Percentiles rank a stretch among this genome's conserved stretches.
phyloP scores from a whole-genome alignment of 2,113 vertebrate genomes.

The Eulemur rufifrons region DNA sequence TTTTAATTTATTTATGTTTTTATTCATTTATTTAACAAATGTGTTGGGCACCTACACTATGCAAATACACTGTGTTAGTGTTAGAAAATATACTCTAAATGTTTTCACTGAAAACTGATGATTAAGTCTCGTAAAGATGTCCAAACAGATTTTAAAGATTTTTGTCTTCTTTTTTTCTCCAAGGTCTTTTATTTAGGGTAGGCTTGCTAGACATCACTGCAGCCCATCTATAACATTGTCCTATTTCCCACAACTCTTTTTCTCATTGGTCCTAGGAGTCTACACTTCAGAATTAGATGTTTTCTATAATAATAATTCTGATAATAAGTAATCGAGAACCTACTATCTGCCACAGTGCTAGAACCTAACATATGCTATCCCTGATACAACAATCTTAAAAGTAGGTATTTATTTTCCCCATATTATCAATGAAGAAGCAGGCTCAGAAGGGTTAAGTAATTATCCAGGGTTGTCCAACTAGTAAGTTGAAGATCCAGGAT shows the following conservation, averaged over 20 bases:
- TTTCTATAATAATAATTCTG: not conserved
- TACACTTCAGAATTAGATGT: constrained; percentile 11
- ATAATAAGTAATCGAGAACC: constrained; percentile 10
- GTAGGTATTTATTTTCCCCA: not conserved
- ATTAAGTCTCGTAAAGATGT: constrained; percentile 1
- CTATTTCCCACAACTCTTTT: not conserved
- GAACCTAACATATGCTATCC: not conserved
- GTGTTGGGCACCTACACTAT: not conserved
- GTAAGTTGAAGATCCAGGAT: not conserved
- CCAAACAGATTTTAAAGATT: not conserved
- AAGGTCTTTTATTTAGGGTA: not conserved
- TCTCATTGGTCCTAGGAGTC: not conserved
- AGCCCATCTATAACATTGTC: not conserved
- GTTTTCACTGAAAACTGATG: not conserved
- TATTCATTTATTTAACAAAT: constrained; percentile 26
- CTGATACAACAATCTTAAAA: not conserved
- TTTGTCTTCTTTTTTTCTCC: not conserved
- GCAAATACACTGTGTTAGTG: not conserved
- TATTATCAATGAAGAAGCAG: constrained; percentile 40
- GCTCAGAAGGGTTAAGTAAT: not conserved
- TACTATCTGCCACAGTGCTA: not conserved
- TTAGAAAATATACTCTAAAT: not conserved
- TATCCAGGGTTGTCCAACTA: not conserved
- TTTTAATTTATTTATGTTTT: constrained; percentile 27
- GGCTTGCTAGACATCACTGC: not conserved